Evolutionary conservation across 2,797 vertebrate species (phyloP).

Genomic region (Melanotaenia nigrans): DNA sequence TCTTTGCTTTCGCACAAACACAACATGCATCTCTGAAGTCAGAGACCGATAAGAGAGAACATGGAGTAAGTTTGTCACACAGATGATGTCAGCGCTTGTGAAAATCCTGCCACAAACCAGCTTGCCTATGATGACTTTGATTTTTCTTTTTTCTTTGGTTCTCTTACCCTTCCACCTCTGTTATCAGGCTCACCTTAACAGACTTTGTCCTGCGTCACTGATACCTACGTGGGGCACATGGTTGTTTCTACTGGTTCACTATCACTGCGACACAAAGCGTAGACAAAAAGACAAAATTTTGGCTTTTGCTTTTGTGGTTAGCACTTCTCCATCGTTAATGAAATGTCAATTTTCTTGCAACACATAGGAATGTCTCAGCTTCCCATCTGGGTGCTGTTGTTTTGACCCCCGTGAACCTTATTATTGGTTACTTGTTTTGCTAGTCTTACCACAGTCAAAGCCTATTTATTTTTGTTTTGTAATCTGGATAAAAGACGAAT

Average conservation of each 20-base stretch:
- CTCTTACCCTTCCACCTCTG: constrained; percentile 12
- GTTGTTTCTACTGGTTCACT: constrained; percentile 12
- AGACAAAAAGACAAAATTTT: constrained; percentile 4
- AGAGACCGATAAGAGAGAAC: constrained; percentile 63
- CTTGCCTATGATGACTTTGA: constrained; percentile 30
- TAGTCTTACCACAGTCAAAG: constrained; percentile 23
- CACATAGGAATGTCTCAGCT: constrained; percentile 43
- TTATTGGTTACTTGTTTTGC: constrained; percentile 41
- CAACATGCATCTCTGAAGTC: constrained; percentile 55
- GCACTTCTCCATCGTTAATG: constrained; percentile 54
- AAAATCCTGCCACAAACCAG: constrained; percentile 56
- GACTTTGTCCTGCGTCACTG: constrained; percentile 31
- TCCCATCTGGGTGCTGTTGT: constrained; percentile 54
- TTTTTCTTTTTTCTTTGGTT: constrained; percentile 17
- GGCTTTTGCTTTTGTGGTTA: constrained; percentile 43
- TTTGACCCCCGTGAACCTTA: constrained; percentile 50
- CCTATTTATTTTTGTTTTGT: constrained; percentile 27
- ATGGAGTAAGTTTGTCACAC: constrained; percentile 67
- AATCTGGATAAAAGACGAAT: constrained; percentile 36
- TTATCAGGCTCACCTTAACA: constrained; percentile 33
- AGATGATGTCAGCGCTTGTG: constrained; percentile 68
- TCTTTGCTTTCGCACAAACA: constrained; percentile 29
- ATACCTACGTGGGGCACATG: constrained; percentile 26
- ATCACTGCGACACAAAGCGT: constrained; percentile 4
- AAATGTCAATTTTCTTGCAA: constrained; percentile 59